These are phyloP conservation scores for Oryzias javanicus DNA, from an alignment of 2,113 vertebrate genomes.

Conservation along the genomic window DNA sequence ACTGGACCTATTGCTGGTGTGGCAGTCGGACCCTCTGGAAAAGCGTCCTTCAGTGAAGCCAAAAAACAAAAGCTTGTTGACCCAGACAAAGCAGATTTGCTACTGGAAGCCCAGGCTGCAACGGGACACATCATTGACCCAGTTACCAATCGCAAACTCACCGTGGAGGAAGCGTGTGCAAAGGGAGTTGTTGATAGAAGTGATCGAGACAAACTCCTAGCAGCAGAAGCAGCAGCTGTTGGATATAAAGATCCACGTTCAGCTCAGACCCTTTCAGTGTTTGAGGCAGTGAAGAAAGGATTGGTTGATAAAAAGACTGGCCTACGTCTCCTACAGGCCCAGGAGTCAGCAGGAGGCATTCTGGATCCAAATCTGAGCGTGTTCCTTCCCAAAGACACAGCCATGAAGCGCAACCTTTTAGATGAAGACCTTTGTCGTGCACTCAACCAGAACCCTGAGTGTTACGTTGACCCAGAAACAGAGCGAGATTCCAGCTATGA, in stretches of 20 bases:
- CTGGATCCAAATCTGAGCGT: conserved; percentile 88
- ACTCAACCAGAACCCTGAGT: neutral
- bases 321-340: conserved; percentile 87
- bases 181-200: conserved; percentile 81
- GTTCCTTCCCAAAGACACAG: conserved; percentile 86
- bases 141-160: conserved; percentile 79
- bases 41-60: conserved; percentile 40
- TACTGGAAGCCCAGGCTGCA: conserved; percentile 85
- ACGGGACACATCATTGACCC: conserved; percentile 88
- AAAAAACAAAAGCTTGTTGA: conserved; percentile 43
- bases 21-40: conserved; percentile 36
- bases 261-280: conserved; percentile 78
- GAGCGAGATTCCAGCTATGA: conserved; percentile 56
- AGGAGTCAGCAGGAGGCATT: conserved; percentile 86
- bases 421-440: conserved; percentile 73
- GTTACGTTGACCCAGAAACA: conserved; percentile 2
- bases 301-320: conserved; percentile 80
- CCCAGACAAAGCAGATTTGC: conserved; percentile 40
- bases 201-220: conserved; percentile 83
- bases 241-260: conserved; percentile 85
- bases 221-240: conserved; percentile 81
- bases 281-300: conserved; percentile 88
- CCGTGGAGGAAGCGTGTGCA: conserved; percentile 82
- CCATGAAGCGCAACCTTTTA: conserved; percentile 83
- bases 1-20: conserved; percentile 69